Base-by-base conservation (phyloP, 2,888 invertebrate species). In the Hartigia nigra region DNA sequence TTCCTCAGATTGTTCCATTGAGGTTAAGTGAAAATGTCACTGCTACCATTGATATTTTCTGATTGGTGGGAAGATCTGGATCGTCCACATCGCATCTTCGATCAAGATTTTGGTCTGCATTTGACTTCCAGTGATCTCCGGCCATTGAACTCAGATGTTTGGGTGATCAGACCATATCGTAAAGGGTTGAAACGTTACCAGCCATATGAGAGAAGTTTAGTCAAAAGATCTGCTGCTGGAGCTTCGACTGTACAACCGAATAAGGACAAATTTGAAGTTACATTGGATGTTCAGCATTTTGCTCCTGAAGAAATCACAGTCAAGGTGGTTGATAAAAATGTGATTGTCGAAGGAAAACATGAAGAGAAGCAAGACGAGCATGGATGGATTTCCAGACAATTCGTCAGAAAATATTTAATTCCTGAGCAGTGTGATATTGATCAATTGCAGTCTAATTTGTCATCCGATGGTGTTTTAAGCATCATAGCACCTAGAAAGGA, bases 341-440 rank as follows among this genome's bases (percentile, higher is more conserved):
- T 96, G 1, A 88, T 96, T 1, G 94, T 96, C 2, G 95, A 96
- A 88, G 96, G 96, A 77, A 96, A 95, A 88, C 97, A 97, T 90
- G 96, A 97, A 88, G 97, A 97, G 90, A 96, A 95, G 85, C 95
- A 94, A 84, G 97, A 97, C 89, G 96, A 97, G 86, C 97, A 97
- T 85, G 96, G 96, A 12, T 95, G 91, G 36, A 88, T 93, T 31
- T 91, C 92, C 1, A 84, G 93, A 39, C 92, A 93, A 80, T 93
- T 93, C 81, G 88, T 88, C 12, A 86, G 93, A 3, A 91, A 91
- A 55, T 93, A 93, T 79, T 81, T 91, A 78, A 86, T 93, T 11
- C 93, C 93, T 0, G 89, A 92, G 75, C 92, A 92, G 70, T 92
- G 91, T 76, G 95, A 97, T 78, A 94, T 96, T 14, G 94, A 95